Conservation (phyloP, 2,888 invertebrate genomes). For the Lithophane semibrunnea region DNA sequence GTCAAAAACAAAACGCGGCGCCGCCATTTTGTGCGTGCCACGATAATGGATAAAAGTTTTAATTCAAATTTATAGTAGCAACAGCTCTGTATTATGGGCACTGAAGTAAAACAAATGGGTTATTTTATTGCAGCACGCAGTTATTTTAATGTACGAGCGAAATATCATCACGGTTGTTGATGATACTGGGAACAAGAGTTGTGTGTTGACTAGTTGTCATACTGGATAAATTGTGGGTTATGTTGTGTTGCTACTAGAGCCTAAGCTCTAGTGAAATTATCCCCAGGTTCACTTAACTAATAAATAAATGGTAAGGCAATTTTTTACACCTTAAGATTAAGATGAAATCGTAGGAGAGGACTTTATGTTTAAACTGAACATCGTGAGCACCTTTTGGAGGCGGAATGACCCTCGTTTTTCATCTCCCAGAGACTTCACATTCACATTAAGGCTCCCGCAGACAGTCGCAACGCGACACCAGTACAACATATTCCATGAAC, state of each 20-base stretch:
- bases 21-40: slow-evolving; percentile 53
- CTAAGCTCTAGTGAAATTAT: neutral
- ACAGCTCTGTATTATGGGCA: slow-evolving; percentile 56
- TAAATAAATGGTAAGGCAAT: neutral
- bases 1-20: slow-evolving; percentile 48
- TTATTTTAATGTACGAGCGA: slow-evolving; percentile 56
- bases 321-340: neutral
- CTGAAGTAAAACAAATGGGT: slow-evolving; percentile 61
- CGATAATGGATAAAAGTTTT: slow-evolving; percentile 65
- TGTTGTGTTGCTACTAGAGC: neutral
- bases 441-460: neutral
- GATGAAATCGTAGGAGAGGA: neutral
- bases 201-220: slow-evolving; percentile 21
- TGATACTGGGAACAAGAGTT: slow-evolving; percentile 20
- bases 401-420: neutral
- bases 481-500: too few relatives aligned
- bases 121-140: slow-evolving; percentile 57
- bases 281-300: neutral
- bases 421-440: neutral
- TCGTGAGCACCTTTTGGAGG: neutral
- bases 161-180: slow-evolving; percentile 50
- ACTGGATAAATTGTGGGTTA: neutral
- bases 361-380: neutral
- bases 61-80: slow-evolving; percentile 64
- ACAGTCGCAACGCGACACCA: too few relatives aligned